Percentiles rank a stretch among this genome's conserved stretches.
These are phyloP conservation scores for Siphlonurus alternatus DNA, from an alignment of 2,888 invertebrate genomes.

Conservation along the genomic window DNA sequence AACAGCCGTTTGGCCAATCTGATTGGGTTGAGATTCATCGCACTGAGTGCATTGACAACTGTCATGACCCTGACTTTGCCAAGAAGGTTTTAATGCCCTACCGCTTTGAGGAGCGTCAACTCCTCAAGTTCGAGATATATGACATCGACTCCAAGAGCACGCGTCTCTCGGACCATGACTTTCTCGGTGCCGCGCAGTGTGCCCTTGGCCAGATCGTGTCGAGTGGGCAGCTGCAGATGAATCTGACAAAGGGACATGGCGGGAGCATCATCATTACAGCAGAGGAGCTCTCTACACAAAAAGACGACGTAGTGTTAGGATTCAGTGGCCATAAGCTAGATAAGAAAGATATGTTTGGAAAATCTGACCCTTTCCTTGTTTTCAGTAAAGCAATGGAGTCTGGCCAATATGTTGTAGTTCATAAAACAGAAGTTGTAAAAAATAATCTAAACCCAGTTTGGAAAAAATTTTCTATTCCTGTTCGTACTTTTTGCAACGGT, in stretches of 20 bases:
- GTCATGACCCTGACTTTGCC: conserved; percentile 33
- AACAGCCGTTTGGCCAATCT: conserved; percentile 24
- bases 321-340: conserved; percentile 23
- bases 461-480: conserved; percentile 28
- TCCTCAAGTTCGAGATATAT: conserved; percentile 31
- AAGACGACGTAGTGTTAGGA: conserved; percentile 23
- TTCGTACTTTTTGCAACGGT: conserved; percentile 29
- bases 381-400: conserved; percentile 27
- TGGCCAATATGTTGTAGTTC: conserved; percentile 28
- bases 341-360: conserved; percentile 24
- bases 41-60: conserved; percentile 29
- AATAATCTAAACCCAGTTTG: conserved; percentile 34
- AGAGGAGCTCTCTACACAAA: conserved; percentile 24
- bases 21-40: conserved; percentile 26
- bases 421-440: conserved; percentile 33
- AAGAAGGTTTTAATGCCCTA: conserved; percentile 34
- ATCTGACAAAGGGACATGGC: conserved; percentile 12
- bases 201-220: conserved; percentile 27
- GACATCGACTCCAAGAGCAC: conserved; percentile 24
- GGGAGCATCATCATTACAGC: conserved; percentile 20
- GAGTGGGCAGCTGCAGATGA: conserved; percentile 16
- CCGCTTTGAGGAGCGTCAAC: conserved; percentile 38
- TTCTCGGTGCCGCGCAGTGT: conserved; percentile 33
- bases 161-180: conserved; percentile 25
- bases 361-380: conserved; percentile 24